Conservation (phyloP, 2,113 vertebrate genomes). For the Macrotus californicus region DNA sequence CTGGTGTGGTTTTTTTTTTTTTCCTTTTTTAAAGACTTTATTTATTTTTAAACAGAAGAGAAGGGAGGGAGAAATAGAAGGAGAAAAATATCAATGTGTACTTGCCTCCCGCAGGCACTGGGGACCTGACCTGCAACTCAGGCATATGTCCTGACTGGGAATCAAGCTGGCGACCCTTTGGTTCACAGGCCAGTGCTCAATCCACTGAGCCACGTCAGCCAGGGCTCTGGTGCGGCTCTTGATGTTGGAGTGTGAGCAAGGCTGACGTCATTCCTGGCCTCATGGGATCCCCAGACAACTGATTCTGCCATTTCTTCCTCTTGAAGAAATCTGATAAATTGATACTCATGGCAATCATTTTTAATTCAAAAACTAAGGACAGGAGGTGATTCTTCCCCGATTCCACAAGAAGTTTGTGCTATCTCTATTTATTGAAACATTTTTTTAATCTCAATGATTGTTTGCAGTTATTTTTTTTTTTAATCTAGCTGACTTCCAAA, state of each 20-base stretch:
- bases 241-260: neutral
- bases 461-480: neutral
- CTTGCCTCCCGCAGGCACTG: too few species aligned
- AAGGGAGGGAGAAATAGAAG: too few species aligned
- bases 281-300: neutral
- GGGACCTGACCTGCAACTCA: too few species aligned
- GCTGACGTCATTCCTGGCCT: neutral
- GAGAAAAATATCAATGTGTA: too few species aligned
- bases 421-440: neutral
- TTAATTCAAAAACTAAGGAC: neutral
- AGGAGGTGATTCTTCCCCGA: neutral
- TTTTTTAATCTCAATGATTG: neutral
- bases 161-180: too few species aligned
- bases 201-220: too few species aligned
- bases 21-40: too few species aligned
- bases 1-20: neutral
- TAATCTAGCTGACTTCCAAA: neutral
- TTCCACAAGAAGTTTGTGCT: neutral
- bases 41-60: too few species aligned
- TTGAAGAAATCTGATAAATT: neutral
- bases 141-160: too few species aligned
- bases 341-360: neutral
- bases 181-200: too few species aligned
- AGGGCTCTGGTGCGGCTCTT: neutral
- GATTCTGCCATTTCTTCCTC: neutral